Base-by-base conservation (phyloP, 1,140 invertebrate species). In the Adelges cooleyi region DNA sequence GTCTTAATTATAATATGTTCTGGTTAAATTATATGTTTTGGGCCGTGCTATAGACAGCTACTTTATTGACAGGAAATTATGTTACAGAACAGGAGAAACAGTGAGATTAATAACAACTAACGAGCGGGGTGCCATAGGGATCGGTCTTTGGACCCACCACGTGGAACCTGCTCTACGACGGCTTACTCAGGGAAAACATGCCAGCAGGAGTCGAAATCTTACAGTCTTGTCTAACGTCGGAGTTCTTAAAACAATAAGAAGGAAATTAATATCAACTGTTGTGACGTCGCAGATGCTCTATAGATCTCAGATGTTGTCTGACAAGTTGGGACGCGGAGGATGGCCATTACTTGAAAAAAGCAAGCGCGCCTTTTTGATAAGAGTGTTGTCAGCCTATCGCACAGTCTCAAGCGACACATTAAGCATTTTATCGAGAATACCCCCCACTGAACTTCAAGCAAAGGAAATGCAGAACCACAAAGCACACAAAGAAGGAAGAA, bases 131-230 rank as follows among this genome's bases (percentile, higher is more conserved):
- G 11, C 70, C 73, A 2, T 72, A 76, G 50, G 72, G 72, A 0
- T 72, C 69, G 2, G 66, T 73, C 3, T 56, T 73, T 0, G 72
- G 72, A 2, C 74, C 72, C 0, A 69, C 69, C 13, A 65, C 75
- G 0, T 74, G 73, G 72, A 74, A 73, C 42, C 44, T 69, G 2
- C 22, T 67, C 0, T 75, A 74, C 22, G 72, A 75, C 46, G 67
- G 38, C 13, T 23, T 75, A 1, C 66, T 75, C 13, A 20, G 67
- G 2, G 17, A 72, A 20, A 52, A 71, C 2, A 65, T 72, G 33
- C 69, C 71, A 5, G 53, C 69, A 0, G 65, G 66, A 3, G 25
- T 66, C 0, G 54, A 29, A 1, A 27, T 70, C 2, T n/a, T 73
- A 13, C 4, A n/a, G 33, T 52, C 1, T 33, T 52, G 50, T 27